Conservation (phyloP, 2,888 invertebrate species). For the Dicranocentrus wangi region DNA sequence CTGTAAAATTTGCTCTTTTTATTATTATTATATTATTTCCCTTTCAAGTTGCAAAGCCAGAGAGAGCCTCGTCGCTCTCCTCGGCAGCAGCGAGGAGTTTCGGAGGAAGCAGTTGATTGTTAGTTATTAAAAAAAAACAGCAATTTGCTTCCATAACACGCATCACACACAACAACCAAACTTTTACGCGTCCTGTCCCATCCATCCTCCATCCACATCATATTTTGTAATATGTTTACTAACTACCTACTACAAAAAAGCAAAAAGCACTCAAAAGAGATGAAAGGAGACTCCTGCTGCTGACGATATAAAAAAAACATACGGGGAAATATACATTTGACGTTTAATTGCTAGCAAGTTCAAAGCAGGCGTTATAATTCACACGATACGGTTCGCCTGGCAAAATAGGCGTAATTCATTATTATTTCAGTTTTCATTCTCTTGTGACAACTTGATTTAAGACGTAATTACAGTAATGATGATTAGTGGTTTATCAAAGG, state of each 20-base stretch:
- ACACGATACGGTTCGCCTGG: constrained; percentile 34
- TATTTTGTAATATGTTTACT: constrained; percentile 22
- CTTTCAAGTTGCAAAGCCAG: not conserved
- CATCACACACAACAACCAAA: constrained; percentile 38
- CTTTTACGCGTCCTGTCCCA: constrained; percentile 21
- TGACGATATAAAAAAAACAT: not conserved
- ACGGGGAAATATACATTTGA: not conserved
- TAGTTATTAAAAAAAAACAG: constrained; percentile 50
- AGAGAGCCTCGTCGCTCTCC: too few species aligned
- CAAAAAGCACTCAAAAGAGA: not conserved
- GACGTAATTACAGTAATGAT: constrained; percentile 66
- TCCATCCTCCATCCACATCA: constrained; percentile 4
- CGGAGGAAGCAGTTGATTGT: constrained; percentile 53
- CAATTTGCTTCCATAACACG: constrained; percentile 62
- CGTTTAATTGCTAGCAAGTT: too few species aligned
- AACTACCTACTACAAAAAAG: constrained; percentile 23
- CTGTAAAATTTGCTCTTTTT: too few species aligned
- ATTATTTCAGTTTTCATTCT: constrained; percentile 28
- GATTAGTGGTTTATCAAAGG: constrained; percentile 48
- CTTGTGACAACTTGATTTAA: constrained; percentile 69
- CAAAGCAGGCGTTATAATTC: not conserved
- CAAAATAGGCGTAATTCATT: constrained; percentile 43
- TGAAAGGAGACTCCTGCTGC: not conserved
- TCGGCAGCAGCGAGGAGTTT: too few species aligned
- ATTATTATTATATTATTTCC: too few species aligned